A percentile compares a stretch with the other conserved stretches of the same genome.
Conservation (phyloP, 1,140 invertebrate species). For the Latrodectus geometricus region DNA sequence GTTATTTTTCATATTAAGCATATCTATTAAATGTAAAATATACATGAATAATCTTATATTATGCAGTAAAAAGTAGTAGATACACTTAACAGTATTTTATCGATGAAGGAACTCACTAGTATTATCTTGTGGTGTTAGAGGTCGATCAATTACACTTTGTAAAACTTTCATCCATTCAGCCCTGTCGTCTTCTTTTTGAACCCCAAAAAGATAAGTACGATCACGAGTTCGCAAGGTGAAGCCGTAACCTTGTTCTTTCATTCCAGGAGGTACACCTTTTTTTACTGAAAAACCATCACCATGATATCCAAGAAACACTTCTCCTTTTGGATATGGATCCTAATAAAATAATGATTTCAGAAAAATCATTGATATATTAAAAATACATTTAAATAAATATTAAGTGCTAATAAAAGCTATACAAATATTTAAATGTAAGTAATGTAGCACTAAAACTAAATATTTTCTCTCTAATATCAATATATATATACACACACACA, state of each 20-base stretch:
- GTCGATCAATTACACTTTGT: conserved; percentile 80
- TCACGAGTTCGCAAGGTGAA: conserved; percentile 90
- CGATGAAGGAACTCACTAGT: conserved; percentile 74
- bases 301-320: conserved; percentile 86
- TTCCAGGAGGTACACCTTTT: conserved; percentile 75
- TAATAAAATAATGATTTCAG: conserved; percentile 65
- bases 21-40: neutral
- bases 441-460: too few relatives aligned
- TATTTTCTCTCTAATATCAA: too few relatives aligned
- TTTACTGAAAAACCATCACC: conserved; percentile 80
- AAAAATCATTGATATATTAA: too few relatives aligned
- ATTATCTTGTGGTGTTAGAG: conserved; percentile 83
- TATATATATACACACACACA: too few relatives aligned
- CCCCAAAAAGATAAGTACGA: conserved; percentile 84
- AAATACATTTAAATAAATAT: too few relatives aligned
- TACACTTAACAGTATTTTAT: neutral
- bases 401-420: too few relatives aligned
- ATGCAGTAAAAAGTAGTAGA: neutral
- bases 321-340: conserved; percentile 89
- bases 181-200: conserved; percentile 80
- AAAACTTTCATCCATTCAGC: conserved; percentile 84
- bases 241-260: conserved; percentile 77
- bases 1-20: too few relatives aligned
- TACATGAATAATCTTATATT: neutral
- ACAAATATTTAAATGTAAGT: too few relatives aligned